phyloP scores from a whole-genome alignment of 2,113 vertebrate species.

The Pycnonotus jocosus region DNA sequence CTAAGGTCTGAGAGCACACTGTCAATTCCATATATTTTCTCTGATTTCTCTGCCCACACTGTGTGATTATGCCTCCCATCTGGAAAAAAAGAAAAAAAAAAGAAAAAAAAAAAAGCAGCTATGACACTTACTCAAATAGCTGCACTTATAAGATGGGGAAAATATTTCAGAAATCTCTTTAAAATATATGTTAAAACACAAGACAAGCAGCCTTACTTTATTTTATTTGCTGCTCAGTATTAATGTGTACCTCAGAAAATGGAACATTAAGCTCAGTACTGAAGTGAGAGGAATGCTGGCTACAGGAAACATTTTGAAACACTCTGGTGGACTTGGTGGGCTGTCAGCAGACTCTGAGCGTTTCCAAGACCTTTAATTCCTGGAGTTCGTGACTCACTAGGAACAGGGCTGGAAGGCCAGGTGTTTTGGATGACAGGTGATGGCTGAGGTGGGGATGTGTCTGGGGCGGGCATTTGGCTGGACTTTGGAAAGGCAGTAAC shows the following conservation, averaged over 20 bases:
- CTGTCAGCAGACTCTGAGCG: neutral
- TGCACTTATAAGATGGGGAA: neutral
- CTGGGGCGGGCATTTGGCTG: neutral
- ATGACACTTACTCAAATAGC: neutral
- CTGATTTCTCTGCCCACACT: neutral
- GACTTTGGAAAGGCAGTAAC: neutral
- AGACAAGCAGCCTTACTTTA: neutral
- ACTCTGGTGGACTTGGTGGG: neutral
- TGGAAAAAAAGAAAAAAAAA: neutral
- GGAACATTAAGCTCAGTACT: neutral
- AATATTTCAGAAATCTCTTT: neutral
- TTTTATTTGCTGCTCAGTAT: neutral
- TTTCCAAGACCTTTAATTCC: neutral
- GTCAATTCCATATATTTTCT: neutral
- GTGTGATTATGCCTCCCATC: neutral
- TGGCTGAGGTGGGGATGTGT: accelerated
- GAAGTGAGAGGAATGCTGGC: neutral
- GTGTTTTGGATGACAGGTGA: neutral
- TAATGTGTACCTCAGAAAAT: neutral
- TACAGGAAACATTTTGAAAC: neutral
- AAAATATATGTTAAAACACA: neutral
- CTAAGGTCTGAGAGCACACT: neutral
- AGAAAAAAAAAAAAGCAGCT: neutral
- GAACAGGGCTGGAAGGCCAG: neutral
- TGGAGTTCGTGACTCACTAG: neutral